These are phyloP conservation scores for Chrysotoxum bicinctum DNA, from an alignment of 2,888 invertebrate species.

Conservation along the genomic window DNA sequence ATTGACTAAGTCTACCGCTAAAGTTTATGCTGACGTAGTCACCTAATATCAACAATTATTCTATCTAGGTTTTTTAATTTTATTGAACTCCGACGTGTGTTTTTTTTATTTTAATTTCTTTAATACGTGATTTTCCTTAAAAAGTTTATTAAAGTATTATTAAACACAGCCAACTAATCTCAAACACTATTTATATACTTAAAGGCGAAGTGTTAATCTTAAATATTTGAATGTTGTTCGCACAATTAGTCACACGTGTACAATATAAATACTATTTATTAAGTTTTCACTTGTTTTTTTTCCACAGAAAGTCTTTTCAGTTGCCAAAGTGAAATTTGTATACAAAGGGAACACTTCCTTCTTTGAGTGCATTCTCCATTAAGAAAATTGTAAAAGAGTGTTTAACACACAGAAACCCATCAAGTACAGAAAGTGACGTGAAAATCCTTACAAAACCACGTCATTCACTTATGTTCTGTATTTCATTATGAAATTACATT, in stretches of 20 bases:
- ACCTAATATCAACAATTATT: too few relatives aligned
- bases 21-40: too few relatives aligned
- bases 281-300: not conserved
- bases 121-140: too few relatives aligned
- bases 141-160: too few relatives aligned
- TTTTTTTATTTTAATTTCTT: too few relatives aligned
- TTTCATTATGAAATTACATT: conserved; percentile 68
- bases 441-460: conserved; percentile 53
- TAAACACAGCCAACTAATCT: too few relatives aligned
- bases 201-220: not conserved
- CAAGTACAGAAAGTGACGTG: conserved; percentile 56
- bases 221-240: not conserved
- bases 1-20: too few relatives aligned
- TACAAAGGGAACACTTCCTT: conserved; percentile 7
- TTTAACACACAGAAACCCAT: conserved; percentile 37
- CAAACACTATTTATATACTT: too few relatives aligned
- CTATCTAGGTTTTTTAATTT: too few relatives aligned
- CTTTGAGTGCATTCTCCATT: not conserved
- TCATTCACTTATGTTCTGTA: conserved; percentile 65
- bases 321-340: conserved; percentile 5
- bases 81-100: too few relatives aligned
- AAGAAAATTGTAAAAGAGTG: conserved; percentile 21
- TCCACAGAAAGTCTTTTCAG: not conserved
- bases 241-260: conserved; percentile 42
- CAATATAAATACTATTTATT: not conserved